A percentile compares a stretch with the other conserved stretches of the same genome.
Conservation (phyloP, 2,113 vertebrate genomes). For the Entelurus aequoreus region DNA sequence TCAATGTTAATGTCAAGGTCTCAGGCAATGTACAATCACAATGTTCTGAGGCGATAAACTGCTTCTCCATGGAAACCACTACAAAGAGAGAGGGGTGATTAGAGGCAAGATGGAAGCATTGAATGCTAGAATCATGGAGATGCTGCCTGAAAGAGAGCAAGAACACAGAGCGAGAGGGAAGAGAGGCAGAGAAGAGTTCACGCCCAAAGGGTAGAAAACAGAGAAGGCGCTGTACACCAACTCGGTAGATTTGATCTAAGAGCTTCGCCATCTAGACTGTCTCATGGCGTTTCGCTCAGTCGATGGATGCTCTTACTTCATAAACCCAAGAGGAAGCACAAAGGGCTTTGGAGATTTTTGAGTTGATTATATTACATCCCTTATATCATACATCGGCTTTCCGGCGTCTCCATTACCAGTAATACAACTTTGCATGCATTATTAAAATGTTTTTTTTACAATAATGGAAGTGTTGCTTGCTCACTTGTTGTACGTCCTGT, state of each 20-base stretch:
- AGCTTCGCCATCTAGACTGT: conserved; percentile 22
- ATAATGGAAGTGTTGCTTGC: conserved; percentile 3
- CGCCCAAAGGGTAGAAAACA: conserved; percentile 30
- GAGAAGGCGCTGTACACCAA: conserved; percentile 26
- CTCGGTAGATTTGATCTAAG: conserved; percentile 40
- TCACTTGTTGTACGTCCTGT: conserved; percentile 95
- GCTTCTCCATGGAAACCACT: conserved; percentile 70
- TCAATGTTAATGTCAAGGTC: conserved; percentile 36
- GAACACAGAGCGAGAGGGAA: too few species aligned
- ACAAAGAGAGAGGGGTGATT: conserved; percentile 46
- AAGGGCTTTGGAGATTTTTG: conserved; percentile 27
- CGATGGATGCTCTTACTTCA: conserved; percentile 7
- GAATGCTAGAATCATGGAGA: conserved; percentile 12
- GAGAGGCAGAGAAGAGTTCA: conserved; percentile 25
- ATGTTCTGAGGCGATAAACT: conserved; percentile 52
- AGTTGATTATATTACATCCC: conserved; percentile 19
- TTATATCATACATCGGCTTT: conserved; percentile 15
- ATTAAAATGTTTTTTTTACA: not conserved
- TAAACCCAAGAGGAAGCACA: conserved; percentile 23
- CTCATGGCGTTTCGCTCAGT: not conserved
- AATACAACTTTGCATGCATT: not conserved
- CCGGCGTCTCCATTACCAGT: not conserved
- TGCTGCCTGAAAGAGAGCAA: conserved; percentile 3
- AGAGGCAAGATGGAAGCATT: conserved; percentile 30
- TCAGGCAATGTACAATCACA: conserved; percentile 38